Percentiles rank a stretch among this genome's conserved stretches.
These are phyloP conservation scores for Metallyticus violacea DNA, from an alignment of 2,888 invertebrate species.

Conservation along the genomic window DNA sequence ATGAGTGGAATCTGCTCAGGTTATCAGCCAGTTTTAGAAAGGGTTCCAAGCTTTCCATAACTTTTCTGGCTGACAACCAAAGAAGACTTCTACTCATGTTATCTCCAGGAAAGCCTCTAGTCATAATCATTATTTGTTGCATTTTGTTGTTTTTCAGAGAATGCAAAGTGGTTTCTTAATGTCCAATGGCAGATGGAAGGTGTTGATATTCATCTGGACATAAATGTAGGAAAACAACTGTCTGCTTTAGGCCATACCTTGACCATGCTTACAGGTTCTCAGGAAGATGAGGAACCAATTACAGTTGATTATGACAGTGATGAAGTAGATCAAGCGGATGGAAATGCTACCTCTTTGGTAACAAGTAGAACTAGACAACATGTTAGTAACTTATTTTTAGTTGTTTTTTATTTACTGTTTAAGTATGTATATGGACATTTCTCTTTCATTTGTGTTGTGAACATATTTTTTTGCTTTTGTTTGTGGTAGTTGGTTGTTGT, in stretches of 20 bases:
- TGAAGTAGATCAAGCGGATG: constrained; percentile 66
- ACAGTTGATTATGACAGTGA: constrained; percentile 74
- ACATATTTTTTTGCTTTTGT: too few species aligned
- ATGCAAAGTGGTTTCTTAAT: constrained; percentile 97
- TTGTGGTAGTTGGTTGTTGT: too few species aligned
- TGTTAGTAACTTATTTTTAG: background rate
- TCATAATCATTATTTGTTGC: too few species aligned
- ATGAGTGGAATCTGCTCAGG: too few species aligned
- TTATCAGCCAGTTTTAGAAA: too few species aligned
- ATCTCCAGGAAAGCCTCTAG: too few species aligned
- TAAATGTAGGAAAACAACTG: constrained; percentile 92
- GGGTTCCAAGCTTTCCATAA: too few species aligned
- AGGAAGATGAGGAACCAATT: constrained; percentile 75
- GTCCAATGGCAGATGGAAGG: constrained; percentile 99
- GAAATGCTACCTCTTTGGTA: constrained; percentile 36
- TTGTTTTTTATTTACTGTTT: background rate
- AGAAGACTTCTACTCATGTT: too few species aligned
- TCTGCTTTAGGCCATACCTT: constrained; percentile 93
- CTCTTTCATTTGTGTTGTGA: background rate
- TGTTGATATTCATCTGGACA: constrained; percentile 93
- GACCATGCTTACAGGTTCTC: constrained; percentile 87
- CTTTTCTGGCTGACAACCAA: too few species aligned
- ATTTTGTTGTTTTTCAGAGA: constrained; percentile 54
- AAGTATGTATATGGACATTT: background rate
- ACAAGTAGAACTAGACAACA: background rate